Evolutionary conservation across 2,113 vertebrate genomes (phyloP), one percentile per base, ranked within the genome.

Genomic region (Gnathonemus echidnorhynchus): DNA sequence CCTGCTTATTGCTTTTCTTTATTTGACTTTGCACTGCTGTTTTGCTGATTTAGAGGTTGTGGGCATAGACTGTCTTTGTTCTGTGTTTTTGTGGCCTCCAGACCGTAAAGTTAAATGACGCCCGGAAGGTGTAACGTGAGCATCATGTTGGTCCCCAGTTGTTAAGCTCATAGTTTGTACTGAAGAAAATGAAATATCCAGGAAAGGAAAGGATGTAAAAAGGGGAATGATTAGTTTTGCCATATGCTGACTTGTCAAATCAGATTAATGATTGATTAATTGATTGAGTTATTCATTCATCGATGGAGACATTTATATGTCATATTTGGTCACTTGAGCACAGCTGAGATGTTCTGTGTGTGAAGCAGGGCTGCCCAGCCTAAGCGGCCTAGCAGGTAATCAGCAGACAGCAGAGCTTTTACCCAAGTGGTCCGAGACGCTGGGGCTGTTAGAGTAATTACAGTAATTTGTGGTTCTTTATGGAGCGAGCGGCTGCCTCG

Each of bases 401-500:
- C 86, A 87, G 86, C 86, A 31, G 86, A 17, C n/a, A 1, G 85
- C 24, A 15, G 86, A 7, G 50, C 86, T 87, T 87, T 87, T 87
- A 56, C 48, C 86, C 50, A 19, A 52, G 49, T 48, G 27, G 27
- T 39, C 50, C 1, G 86, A 87, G 87, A 66, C 58, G 87, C 87
- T 5, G 56, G 35, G 83, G 53, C 87, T 66, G 87, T 88, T 88
- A 88, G 39, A 62, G 56, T 88, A 88, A 88, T 88, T 88, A 88
- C 35, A 88, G 53, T 88, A 19, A 88, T 88, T 88, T 88, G 49
- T 88, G 42, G 53, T n/a, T 31, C 87, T 88, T 88, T 88, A 88
- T 66, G 56, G 56, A 88, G 35, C 58, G 56, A 62, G 53, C 11
- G 11, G 21, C 46, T 27, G 4, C 17, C 87, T 42, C 52, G 10